These are phyloP conservation scores for Catocala sponsa DNA, from an alignment of 2,888 invertebrate species.

Conservation along the genomic window DNA sequence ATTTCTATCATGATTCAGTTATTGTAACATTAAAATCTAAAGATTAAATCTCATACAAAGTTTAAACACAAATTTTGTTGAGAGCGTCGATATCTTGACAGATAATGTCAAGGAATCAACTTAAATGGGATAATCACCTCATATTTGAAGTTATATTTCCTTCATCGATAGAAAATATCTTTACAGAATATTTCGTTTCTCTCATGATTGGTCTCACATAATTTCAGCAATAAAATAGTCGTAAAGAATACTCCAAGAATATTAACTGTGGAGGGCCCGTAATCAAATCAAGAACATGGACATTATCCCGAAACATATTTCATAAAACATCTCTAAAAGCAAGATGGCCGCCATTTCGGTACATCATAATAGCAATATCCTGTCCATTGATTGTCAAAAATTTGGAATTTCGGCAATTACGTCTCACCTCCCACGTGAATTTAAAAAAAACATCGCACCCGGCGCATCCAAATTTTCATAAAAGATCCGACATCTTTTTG, in stretches of 20 bases:
- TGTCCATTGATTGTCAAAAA: conserved; percentile 87
- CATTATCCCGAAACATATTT: conserved; percentile 58
- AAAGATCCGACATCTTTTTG: conserved; percentile 76
- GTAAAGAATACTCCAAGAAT: conserved; percentile 33
- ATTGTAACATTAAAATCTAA: too few relatives aligned
- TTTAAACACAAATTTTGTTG: too few relatives aligned
- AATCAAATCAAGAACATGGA: conserved; percentile 50
- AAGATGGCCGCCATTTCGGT: conserved; percentile 61
- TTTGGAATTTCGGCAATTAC: conserved; percentile 87
- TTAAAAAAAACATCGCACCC: conserved; percentile 78
- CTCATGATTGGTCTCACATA: conserved; percentile 24
- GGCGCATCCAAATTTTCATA: conserved; percentile 82
- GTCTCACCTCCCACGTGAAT: conserved; percentile 85
- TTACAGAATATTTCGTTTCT: conserved; percentile 8
- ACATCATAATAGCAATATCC: conserved; percentile 86
- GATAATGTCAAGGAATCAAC: background rate
- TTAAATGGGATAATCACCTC: background rate
- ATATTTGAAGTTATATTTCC: background rate
- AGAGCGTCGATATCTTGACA: too few relatives aligned
- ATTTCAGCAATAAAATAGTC: conserved; percentile 40
- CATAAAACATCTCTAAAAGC: conserved; percentile 57
- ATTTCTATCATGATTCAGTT: too few relatives aligned
- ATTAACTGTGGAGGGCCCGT: conserved; percentile 28
- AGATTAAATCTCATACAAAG: too few relatives aligned
- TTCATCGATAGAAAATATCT: background rate